Percentiles rank a stretch among this genome's conserved stretches.
These are phyloP conservation scores for Suricata suricatta DNA, from an alignment of 2,113 vertebrate genomes.

Conservation along the genomic window DNA sequence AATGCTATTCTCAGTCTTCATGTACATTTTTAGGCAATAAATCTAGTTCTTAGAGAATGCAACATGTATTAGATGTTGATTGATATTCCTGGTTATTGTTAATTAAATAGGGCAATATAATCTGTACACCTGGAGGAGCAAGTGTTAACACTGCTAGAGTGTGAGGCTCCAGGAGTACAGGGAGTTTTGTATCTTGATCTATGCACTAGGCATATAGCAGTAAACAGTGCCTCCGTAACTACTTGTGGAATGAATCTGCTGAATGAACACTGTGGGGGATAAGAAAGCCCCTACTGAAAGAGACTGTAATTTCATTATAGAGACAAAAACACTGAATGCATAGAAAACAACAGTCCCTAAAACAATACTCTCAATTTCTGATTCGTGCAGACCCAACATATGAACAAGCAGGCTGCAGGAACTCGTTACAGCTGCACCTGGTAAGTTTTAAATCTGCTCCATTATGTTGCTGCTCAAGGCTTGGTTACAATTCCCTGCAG, in stretches of 20 bases:
- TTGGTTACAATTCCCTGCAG: neutral
- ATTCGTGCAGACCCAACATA: neutral
- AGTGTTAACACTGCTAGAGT: neutral
- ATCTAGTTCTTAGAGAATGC: slow-evolving; percentile 15
- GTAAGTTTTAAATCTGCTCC: neutral
- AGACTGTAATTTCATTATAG: slow-evolving; percentile 10
- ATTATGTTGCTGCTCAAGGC: neutral
- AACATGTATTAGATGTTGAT: neutral
- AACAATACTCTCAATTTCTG: neutral
- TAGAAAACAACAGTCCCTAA: neutral
- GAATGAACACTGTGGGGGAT: slow-evolving; percentile 37
- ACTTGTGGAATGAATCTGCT: slow-evolving; percentile 41
- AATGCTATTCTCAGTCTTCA: slow-evolving; percentile 32
- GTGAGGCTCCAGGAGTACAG: neutral
- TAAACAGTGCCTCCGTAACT: neutral
- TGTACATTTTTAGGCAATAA: neutral
- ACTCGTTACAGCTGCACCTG: neutral
- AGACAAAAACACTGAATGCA: neutral
- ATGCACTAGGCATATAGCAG: neutral
- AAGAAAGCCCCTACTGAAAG: slow-evolving; percentile 10
- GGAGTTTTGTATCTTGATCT: neutral
- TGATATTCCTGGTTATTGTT: neutral
- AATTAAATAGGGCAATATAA: neutral
- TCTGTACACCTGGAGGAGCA: neutral
- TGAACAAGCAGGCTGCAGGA: neutral